phyloP scores from a whole-genome alignment of 2,113 vertebrate species.

The Cephalopterus ornatus region DNA sequence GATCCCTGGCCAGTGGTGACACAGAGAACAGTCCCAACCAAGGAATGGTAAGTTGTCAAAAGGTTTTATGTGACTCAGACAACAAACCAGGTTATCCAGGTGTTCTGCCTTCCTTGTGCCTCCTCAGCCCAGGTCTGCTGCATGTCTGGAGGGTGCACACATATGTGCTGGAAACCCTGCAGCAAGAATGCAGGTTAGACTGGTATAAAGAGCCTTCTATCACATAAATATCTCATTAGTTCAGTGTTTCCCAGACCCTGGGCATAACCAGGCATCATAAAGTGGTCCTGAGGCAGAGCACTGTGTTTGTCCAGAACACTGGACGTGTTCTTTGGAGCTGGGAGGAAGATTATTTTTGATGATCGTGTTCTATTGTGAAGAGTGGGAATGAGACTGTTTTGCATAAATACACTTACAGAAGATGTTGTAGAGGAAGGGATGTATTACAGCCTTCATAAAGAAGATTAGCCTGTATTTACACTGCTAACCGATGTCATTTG shows the following conservation, averaged over 20 bases:
- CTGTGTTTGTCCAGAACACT: background rate
- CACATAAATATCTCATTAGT: background rate
- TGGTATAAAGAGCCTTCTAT: background rate
- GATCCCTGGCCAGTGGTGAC: background rate
- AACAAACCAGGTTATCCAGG: background rate
- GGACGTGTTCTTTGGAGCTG: background rate
- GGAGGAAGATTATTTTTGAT: background rate
- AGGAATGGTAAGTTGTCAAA: constrained; percentile 58
- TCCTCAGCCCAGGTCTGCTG: background rate
- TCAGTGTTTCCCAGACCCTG: background rate
- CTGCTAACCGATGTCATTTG: background rate
- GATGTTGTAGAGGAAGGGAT: background rate
- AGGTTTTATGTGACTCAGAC: background rate
- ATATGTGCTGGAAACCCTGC: background rate
- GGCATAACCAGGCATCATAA: background rate
- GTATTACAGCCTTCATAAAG: background rate
- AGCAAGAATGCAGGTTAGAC: background rate
- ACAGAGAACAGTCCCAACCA: background rate
- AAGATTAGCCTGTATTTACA: background rate
- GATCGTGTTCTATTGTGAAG: background rate
- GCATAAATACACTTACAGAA: background rate
- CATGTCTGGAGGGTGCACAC: background rate
- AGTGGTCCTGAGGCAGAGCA: background rate
- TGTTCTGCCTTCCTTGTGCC: background rate
- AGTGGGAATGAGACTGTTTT: background rate